Evolutionary conservation across 2,888 invertebrate genomes (phyloP), one percentile per base, ranked within the genome.

Genomic region (Yponomeuta evonymella): DNA sequence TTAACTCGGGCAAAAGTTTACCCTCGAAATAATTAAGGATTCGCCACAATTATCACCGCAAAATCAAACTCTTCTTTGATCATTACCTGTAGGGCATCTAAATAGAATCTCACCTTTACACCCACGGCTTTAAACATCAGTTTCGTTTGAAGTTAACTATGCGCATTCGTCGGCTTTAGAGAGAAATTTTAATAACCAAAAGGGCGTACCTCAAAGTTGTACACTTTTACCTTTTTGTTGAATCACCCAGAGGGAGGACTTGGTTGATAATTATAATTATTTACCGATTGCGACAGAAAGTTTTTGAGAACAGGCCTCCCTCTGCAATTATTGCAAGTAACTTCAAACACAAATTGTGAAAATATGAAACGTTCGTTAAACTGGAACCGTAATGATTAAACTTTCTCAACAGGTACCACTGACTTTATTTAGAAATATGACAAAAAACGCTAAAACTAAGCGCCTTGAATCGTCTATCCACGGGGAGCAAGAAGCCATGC

Each of bases 1-100:
- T 92, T 92, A 90, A 91, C 91, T 91, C 84, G 76, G 78, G 84
- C 80, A 81, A 89, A 91, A 92, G 91, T 91, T 92, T 91, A 91
- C 90, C 91, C 91, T 88, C 90, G 86, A 92, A 92, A 91, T 91
- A 92, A 92, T 92, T 91, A 91, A 88, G 89, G 91, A 91, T 90
- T 89, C 88, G 82, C 92, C 91, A 86, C 91, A 91, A 91, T 92
- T 92, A 91, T 92, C 90, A 83, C 90, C 88, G 83, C 88, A 86
- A 89, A 91, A 92, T 90, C 90, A 89, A 90, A 90, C 89, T 88
- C 84, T 78, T 80, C 87, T 91, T 90, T 90, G 89, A 91, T 91
- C 89, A 82, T 85, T 87, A 85, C 86, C 85, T 81, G 77, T 70
- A 11, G 76, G 78, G 81, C 81, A 79, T 73, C 74, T 73, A 75